phyloP scores from a whole-genome alignment of 2,888 invertebrate genomes.

The Stenodema calcarata region DNA sequence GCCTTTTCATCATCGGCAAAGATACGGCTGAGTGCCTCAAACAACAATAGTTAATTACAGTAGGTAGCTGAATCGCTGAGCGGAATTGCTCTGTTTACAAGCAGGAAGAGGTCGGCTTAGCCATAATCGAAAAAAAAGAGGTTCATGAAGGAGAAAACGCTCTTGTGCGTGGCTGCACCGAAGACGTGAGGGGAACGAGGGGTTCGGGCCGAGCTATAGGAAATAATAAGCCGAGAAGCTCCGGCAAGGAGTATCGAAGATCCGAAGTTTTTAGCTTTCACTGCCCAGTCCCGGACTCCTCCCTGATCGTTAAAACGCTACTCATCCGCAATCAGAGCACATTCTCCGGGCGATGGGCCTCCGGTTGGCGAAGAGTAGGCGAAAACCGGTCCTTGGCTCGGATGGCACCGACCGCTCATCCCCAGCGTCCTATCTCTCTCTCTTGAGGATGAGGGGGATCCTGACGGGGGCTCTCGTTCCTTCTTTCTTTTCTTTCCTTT shows the following conservation, averaged over 20 bases:
- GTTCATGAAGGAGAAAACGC: not conserved
- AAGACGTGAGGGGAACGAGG: not conserved
- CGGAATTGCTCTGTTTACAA: not conserved
- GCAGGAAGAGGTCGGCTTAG: too few relatives aligned
- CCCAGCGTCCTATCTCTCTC: not conserved
- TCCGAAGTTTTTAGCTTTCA: conserved; percentile 2
- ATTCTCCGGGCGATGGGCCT: conserved; percentile 11
- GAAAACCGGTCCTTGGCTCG: not conserved
- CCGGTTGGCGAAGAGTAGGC: not conserved
- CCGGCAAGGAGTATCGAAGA: not conserved
- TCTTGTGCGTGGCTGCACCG: not conserved
- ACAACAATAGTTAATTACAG: too few relatives aligned
- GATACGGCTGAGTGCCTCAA: too few relatives aligned
- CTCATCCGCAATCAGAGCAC: conserved; percentile 24
- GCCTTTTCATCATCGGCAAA: too few relatives aligned
- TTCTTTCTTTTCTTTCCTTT: not conserved
- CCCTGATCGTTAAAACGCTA: conserved; percentile 21
- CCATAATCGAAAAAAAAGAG: not conserved
- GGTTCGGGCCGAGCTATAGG: not conserved
- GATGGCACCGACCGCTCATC: conserved; percentile 1
- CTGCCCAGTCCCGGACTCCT: conserved; percentile 6
- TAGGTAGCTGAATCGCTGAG: not conserved
- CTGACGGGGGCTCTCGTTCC: not conserved
- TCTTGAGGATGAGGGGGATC: too few relatives aligned
- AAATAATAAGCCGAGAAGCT: conserved; percentile 15